Percentiles rank a stretch among this genome's conserved stretches.
Evolutionary conservation across 2,113 vertebrate genomes (phyloP).

Genomic region (Peromyscus leucopus): DNA sequence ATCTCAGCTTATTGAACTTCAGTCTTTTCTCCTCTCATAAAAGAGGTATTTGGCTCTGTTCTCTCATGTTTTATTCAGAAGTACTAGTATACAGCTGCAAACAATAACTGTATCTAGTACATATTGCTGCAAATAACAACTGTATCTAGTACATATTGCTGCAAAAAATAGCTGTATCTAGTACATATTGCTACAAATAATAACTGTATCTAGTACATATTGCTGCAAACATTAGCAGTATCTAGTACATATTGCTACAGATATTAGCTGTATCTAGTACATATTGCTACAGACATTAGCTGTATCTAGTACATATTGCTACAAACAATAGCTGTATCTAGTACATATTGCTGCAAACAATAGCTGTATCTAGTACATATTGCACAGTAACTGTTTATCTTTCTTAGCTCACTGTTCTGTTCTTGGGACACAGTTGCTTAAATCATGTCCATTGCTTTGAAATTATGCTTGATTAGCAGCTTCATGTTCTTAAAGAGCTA

Average conservation of each 20-base stretch:
- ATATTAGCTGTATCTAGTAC: not conserved
- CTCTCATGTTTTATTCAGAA: conserved; percentile 70
- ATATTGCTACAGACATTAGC: not conserved
- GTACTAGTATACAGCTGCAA: conserved; percentile 57
- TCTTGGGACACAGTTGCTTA: conserved; percentile 19
- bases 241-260: not conserved
- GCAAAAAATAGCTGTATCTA: not conserved
- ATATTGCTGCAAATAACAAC: not conserved
- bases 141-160: not conserved
- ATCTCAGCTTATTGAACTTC: conserved; percentile 59
- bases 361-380: not conserved
- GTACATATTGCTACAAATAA: not conserved
- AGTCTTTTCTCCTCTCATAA: conserved; percentile 50
- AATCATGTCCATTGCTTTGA: conserved; percentile 34
- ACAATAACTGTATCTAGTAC: not conserved
- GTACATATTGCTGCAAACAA: not conserved
- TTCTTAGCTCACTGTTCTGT: not conserved
- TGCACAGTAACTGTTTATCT: not conserved
- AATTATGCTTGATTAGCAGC: not conserved
- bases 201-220: not conserved
- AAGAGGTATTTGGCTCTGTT: conserved; percentile 40
- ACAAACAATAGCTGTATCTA: conserved; percentile 16
- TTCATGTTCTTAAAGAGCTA: not conserved
- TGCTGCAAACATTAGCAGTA: not conserved
- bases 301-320: not conserved